Evolutionary conservation across 2,888 invertebrate species (phyloP).

Genomic region (Ichneumoninae sp.): DNA sequence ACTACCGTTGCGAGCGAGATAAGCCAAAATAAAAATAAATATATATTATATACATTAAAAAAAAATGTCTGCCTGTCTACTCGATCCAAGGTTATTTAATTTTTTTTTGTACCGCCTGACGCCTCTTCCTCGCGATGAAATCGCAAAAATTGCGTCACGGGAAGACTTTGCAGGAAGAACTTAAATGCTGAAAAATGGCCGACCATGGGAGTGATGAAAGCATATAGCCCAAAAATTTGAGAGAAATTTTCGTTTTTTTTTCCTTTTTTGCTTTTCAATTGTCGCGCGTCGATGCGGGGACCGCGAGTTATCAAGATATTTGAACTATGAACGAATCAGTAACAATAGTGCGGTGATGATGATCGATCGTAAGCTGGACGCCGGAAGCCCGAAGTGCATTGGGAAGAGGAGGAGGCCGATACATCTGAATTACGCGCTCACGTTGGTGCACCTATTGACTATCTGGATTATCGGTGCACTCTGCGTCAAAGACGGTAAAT

Average conservation of each 20-base stretch:
- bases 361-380: conserved; percentile 78
- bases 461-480: conserved; percentile 82
- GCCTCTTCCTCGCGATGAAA: neutral
- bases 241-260: neutral
- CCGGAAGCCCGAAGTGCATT: conserved; percentile 74
- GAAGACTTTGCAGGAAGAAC: neutral
- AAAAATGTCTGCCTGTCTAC: conserved; percentile 10
- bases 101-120: neutral
- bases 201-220: neutral
- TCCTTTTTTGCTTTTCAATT: neutral
- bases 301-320: conserved; percentile 23
- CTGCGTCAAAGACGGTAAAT: conserved; percentile 83
- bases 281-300: neutral
- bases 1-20: neutral
- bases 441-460: conserved; percentile 76
- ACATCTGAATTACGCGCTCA: conserved; percentile 76
- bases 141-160: neutral
- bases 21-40: neutral
- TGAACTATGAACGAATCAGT: conserved; percentile 72
- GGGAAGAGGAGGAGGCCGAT: conserved; percentile 70
- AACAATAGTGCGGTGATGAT: conserved; percentile 78
- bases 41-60: neutral
- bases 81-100: conserved; percentile 20
- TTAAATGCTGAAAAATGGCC: neutral
- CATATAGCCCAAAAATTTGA: neutral